phyloP scores from a whole-genome alignment of 2,113 vertebrate genomes.

The Accipiter cooperii region DNA sequence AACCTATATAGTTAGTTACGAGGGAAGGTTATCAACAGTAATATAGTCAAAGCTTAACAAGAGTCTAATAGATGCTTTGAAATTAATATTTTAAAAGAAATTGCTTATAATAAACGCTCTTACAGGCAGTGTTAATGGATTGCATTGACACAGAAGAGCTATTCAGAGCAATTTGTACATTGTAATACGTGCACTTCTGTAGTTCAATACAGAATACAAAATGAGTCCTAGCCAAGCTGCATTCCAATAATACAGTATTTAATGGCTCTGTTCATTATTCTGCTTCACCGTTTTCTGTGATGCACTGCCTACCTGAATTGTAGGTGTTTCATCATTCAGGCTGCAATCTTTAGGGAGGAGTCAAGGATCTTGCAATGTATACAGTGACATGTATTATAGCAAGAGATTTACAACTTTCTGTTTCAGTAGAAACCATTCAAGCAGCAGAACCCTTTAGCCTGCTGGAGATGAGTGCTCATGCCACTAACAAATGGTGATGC shows the following conservation, averaged over 20 bases:
- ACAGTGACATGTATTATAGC: neutral
- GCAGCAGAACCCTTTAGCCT: neutral
- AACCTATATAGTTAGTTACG: neutral
- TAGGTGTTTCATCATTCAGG: neutral
- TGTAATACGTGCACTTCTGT: neutral
- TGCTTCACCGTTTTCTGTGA: neutral
- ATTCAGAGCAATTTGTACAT: neutral
- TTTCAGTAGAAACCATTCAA: neutral
- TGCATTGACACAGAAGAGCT: neutral
- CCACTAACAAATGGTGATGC: neutral
- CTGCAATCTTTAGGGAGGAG: neutral
- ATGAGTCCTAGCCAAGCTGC: neutral
- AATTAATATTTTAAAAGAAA: conserved; percentile 31
- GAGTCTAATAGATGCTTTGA: neutral
- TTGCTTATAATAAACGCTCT: neutral
- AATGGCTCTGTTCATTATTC: neutral
- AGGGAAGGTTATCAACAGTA: neutral
- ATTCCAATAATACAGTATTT: neutral
- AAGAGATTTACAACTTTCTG: neutral
- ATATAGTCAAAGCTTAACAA: neutral
- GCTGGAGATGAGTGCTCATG: neutral
- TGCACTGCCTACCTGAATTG: neutral
- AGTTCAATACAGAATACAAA: neutral
- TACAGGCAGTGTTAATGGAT: neutral
- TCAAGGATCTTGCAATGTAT: neutral